Evolutionary conservation across 1,140 invertebrate species (phyloP), one percentile per base, ranked within the genome.

Genomic region (Drosophila melanica): DNA sequence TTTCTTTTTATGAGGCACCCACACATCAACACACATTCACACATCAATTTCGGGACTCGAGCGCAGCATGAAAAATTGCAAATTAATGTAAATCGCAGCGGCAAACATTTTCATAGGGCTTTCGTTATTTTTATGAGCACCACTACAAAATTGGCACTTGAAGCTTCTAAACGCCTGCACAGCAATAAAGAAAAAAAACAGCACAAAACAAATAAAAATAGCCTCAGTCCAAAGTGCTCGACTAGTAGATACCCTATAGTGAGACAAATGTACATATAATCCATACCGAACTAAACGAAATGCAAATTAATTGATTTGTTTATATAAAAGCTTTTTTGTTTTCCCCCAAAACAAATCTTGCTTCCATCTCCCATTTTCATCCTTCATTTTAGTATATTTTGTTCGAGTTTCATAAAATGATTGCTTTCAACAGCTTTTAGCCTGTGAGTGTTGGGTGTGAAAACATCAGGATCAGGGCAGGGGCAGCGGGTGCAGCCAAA

Each of bases 81-180:
- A 91, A 91, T 91, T 91, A 91, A 91, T 91, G 90, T 91, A 91
- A 91, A 91, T 91, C 90, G 45, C 84, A 79, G 73, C 53, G 47
- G 68, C 53, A 76, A 65, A 65, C 44, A 59, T 66, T 66, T 75
- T 67, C 57, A 70, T 81, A 70, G 78, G 51, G 75, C 37, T 33
- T 45, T 66, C n/a, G 77, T 67, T 65, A 89, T 79, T 89, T 79
- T 89, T 87, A 87, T 84, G 84, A 84, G 76, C 60, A 18, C 4
- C 62, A 76, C 72, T 59, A 76, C 68, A 70, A 87, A 89, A 89
- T 58, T 86, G 76, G 47, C 84, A 87, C 79, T 81, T 82, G 48
- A 76, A 69, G 54, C 60, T 48, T 65, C 63, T 64, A 63, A 79
- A 68, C 62, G 69, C 57, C 68, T 65, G 63, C 58, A 54, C 35